Evolutionary conservation across 2,888 invertebrate genomes (phyloP).

Genomic region (Drosophila histrio): DNA sequence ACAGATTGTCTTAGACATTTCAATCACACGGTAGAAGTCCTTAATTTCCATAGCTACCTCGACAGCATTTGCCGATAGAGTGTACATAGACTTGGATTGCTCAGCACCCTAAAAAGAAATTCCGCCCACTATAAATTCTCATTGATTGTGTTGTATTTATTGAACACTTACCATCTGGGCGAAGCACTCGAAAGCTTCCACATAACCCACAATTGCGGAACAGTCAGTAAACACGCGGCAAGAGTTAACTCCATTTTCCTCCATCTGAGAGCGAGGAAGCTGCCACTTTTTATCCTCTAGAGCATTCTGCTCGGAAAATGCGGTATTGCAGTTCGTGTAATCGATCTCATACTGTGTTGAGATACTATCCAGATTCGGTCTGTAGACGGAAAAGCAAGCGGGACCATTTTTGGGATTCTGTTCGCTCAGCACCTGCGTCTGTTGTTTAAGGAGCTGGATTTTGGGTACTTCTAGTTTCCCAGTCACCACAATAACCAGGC

Average conservation of each 20-base stretch:
- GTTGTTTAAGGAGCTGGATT: conserved; percentile 33
- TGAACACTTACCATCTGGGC: conserved; percentile 38
- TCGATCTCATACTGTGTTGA: conserved; percentile 16
- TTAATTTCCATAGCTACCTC: conserved; percentile 8
- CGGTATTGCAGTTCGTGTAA: conserved; percentile 16
- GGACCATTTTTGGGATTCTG: conserved; percentile 20
- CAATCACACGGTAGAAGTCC: conserved; percentile 7
- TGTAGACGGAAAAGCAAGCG: conserved; percentile 37
- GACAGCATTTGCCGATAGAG: conserved; percentile 38
- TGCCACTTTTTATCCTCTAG: conserved; percentile 13
- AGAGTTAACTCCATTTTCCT: not conserved
- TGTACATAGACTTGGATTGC: conserved; percentile 45
- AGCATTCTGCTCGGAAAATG: not conserved
- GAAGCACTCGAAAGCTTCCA: conserved; percentile 50
- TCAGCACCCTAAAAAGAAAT: conserved; percentile 32
- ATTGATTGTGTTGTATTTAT: not conserved
- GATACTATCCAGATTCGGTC: conserved; percentile 24
- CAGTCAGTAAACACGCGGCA: conserved; percentile 39
- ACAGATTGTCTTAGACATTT: conserved; percentile 24
- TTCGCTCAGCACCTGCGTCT: conserved; percentile 31
- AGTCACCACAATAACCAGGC: conserved; percentile 32
- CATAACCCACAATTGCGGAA: conserved; percentile 23
- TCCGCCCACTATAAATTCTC: not conserved
- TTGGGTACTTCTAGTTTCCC: conserved; percentile 28
- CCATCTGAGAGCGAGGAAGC: not conserved